Percentiles rank a stretch among this genome's conserved stretches.
phyloP scores from a whole-genome alignment of 2,888 invertebrate genomes.

The Hyposoter didymator region DNA sequence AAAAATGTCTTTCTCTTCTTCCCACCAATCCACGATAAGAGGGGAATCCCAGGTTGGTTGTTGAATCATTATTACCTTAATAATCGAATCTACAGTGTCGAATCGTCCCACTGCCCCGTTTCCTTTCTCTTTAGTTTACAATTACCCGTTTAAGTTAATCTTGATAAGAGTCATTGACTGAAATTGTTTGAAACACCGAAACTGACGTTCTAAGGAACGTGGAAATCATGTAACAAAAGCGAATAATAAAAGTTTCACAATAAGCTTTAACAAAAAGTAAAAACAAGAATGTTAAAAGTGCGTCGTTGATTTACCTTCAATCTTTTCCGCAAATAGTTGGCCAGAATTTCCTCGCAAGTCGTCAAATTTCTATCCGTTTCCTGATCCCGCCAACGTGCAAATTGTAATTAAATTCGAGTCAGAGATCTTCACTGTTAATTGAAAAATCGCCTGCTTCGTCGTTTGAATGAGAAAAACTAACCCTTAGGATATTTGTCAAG shows the following conservation, averaged over 20 bases:
- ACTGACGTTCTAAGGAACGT: slow-evolving; percentile 1
- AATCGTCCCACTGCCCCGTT: background rate
- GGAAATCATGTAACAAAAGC: slow-evolving; percentile 9
- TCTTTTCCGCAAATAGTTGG: slow-evolving; percentile 74
- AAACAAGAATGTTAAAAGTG: background rate
- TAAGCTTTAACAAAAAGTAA: background rate
- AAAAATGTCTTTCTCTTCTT: background rate
- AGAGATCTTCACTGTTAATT: background rate
- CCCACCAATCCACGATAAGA: slow-evolving; percentile 3
- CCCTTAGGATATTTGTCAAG: slow-evolving; percentile 74
- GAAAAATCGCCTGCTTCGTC: too few species aligned
- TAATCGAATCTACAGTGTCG: background rate
- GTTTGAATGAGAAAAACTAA: slow-evolving; percentile 57
- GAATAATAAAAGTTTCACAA: slow-evolving; percentile 29
- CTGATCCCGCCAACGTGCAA: slow-evolving; percentile 22
- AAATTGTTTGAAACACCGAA: slow-evolving; percentile 10
- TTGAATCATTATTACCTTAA: slow-evolving; percentile 10
- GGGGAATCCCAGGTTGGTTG: slow-evolving; percentile 34
- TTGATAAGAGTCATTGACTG: background rate
- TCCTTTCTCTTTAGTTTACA: slow-evolving; percentile 9
- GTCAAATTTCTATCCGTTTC: slow-evolving; percentile 78
- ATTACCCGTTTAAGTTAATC: slow-evolving; percentile 24
- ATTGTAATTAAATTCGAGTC: background rate
- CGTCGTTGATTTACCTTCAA: slow-evolving; percentile 73
- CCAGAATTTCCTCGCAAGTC: slow-evolving; percentile 77